Conservation (phyloP, 2,797 vertebrate species). For the Pterois miles region DNA sequence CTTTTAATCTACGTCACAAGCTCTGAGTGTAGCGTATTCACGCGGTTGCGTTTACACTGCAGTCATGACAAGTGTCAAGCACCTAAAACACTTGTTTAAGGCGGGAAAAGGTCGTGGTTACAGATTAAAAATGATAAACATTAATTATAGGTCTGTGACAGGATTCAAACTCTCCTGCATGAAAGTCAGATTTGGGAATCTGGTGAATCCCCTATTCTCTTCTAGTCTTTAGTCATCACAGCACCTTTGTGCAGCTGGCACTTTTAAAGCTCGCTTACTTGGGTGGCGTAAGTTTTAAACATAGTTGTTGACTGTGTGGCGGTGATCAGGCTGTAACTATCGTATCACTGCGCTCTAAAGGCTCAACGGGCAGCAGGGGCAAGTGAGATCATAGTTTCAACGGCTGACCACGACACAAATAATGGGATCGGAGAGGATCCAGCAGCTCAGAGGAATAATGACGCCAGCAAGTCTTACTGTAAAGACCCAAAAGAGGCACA, state of each 20-base stretch:
- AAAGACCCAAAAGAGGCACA: slow-evolving; percentile 4
- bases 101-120: background rate
- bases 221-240: background rate
- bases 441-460: slow-evolving; percentile 58
- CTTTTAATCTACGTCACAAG: no score
- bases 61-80: no score
- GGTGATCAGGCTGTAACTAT: slow-evolving; percentile 7
- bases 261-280: background rate
- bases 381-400: slow-evolving; percentile 68
- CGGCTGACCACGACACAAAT: slow-evolving; percentile 66
- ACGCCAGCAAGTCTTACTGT: slow-evolving; percentile 53
- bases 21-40: no score
- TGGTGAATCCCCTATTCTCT: background rate
- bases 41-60: no score
- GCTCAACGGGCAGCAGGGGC: slow-evolving; percentile 26
- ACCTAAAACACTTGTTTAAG: background rate
- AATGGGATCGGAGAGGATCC: slow-evolving; percentile 77
- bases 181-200: background rate
- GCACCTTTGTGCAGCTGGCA: background rate
- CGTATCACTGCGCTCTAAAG: slow-evolving; percentile 17
- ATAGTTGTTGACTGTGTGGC: background rate
- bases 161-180: background rate
- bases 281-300: background rate
- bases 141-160: background rate
- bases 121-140: background rate